Conservation (phyloP, 2,113 vertebrate species). For the Prolemur simus region DNA sequence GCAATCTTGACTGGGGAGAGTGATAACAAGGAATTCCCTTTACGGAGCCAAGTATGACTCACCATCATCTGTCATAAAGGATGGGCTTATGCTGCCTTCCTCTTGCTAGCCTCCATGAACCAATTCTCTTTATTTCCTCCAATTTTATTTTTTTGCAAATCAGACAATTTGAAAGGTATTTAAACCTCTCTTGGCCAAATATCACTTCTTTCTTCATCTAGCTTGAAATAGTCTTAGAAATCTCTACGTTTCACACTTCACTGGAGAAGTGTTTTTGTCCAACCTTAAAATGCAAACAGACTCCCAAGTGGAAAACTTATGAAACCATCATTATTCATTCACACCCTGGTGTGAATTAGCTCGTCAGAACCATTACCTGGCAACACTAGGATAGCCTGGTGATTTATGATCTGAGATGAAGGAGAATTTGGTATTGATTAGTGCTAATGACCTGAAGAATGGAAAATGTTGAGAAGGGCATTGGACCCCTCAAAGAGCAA, state of each 20-base stretch:
- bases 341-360: constrained; percentile 57
- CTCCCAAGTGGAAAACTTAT: constrained; percentile 48
- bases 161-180: background rate
- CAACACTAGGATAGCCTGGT: constrained; percentile 27
- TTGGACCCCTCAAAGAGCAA: constrained; percentile 15
- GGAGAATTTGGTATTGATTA: constrained; percentile 62
- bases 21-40: background rate
- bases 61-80: background rate
- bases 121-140: background rate
- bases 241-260: constrained; percentile 40
- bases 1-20: background rate
- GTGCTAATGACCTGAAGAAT: constrained; percentile 51
- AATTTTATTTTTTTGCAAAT: background rate
- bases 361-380: constrained; percentile 61
- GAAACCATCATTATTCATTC: constrained; percentile 68
- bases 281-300: constrained; percentile 45
- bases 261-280: background rate
- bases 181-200: background rate
- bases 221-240: constrained; percentile 21
- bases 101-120: background rate
- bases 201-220: background rate
- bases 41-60: background rate
- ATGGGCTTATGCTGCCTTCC: background rate
- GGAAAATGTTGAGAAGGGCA: constrained; percentile 26
- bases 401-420: constrained; percentile 66